Percentiles rank a stretch among this genome's conserved stretches.
Evolutionary conservation across 2,888 invertebrate species (phyloP).

Genomic region (Germaria angustata): DNA sequence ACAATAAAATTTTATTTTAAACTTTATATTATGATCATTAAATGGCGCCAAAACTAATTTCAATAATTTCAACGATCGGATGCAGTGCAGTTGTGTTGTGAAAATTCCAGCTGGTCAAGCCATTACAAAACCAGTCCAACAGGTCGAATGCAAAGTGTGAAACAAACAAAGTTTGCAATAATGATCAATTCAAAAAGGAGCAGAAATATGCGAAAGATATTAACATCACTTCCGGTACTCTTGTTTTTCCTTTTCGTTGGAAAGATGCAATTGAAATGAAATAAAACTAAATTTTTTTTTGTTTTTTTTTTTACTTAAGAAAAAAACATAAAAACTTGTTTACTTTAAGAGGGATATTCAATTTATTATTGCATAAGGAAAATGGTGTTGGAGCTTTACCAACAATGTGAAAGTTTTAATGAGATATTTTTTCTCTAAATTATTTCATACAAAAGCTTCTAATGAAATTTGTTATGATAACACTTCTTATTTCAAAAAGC

Average conservation of each 20-base stretch:
- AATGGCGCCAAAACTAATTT: slow-evolving; percentile 54
- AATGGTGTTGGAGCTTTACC: background rate
- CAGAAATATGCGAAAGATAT: background rate
- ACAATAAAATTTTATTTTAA: background rate
- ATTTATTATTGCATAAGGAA: background rate
- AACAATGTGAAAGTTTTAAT: too few species aligned
- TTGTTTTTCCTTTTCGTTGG: slow-evolving; percentile 53
- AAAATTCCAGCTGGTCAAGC: slow-evolving; percentile 1
- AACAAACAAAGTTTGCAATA: slow-evolving; percentile 3
- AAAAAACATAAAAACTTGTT: slow-evolving; percentile 17
- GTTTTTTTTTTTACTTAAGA: background rate
- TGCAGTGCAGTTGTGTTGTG: background rate
- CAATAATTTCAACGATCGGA: background rate
- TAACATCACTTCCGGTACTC: slow-evolving; percentile 61
- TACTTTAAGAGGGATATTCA: slow-evolving; percentile 10
- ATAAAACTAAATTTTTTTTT: background rate
- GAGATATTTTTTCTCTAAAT: too few species aligned
- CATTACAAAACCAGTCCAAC: slow-evolving; percentile 30
- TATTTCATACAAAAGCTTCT: too few species aligned
- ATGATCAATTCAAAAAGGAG: background rate
- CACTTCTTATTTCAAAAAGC: too few species aligned
- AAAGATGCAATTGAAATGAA: slow-evolving; percentile 26
- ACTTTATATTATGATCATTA: slow-evolving; percentile 1
- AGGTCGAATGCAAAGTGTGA: background rate
- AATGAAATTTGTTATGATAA: too few species aligned